A percentile compares a stretch with the other conserved stretches of the same genome.
These are phyloP conservation scores for Pedetes capensis DNA, from an alignment of 2,113 vertebrate species.

Conservation along the genomic window DNA sequence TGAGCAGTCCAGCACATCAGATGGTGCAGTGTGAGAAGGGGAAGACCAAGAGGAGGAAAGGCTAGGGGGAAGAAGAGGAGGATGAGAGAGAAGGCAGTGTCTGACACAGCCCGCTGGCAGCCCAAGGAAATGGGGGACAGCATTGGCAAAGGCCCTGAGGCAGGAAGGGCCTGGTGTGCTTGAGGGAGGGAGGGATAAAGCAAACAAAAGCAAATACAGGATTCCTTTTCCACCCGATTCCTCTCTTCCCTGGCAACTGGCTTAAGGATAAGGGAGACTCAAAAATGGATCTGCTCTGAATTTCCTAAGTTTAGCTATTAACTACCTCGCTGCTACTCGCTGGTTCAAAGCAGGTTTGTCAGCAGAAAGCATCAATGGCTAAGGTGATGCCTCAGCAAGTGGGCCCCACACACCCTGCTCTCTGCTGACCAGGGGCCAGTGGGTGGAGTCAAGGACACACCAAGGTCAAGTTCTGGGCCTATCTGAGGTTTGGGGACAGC, in stretches of 20 bases:
- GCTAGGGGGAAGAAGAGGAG: too few relatives aligned
- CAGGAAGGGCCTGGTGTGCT: neutral
- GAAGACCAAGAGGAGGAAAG: neutral
- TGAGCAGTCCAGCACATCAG: fast-evolving
- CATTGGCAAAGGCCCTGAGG: neutral
- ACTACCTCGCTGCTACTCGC: neutral
- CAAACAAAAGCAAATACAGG: neutral
- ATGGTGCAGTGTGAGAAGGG: neutral
- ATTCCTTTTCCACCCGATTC: neutral
- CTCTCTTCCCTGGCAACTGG: slow-evolving; percentile 18
- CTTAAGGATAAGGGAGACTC: neutral
- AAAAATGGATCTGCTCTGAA: neutral
- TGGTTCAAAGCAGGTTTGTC: neutral
- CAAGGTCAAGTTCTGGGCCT: slow-evolving; percentile 49
- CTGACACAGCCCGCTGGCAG: neutral
- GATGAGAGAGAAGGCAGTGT: fast-evolving
- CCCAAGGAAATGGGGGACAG: too few relatives aligned
- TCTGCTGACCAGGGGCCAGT: neutral
- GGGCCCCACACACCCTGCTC: neutral
- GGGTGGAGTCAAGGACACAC: slow-evolving; percentile 30
- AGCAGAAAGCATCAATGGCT: neutral
- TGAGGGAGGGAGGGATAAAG: neutral
- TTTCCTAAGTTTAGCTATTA: slow-evolving; percentile 13
- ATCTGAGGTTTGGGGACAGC: too few relatives aligned
- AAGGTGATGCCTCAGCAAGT: fast-evolving